Conservation (phyloP, 2,888 invertebrate species). For the Mythimna ferrago region DNA sequence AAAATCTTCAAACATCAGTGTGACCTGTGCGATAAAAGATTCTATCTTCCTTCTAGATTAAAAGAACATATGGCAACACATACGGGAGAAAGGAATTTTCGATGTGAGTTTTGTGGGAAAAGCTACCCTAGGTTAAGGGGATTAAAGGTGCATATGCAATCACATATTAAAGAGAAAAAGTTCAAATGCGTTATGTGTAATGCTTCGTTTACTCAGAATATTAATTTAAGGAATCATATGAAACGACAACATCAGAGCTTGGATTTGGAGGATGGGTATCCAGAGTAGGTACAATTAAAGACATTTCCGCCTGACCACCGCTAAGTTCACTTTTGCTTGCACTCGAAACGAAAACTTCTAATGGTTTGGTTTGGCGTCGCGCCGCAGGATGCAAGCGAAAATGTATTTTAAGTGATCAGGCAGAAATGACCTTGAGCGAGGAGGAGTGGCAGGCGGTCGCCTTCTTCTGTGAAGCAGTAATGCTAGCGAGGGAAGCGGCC, state of each 20-base stretch:
- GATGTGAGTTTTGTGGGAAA: constrained; percentile 85
- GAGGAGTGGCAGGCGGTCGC: no score
- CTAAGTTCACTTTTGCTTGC: no score
- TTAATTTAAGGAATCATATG: constrained; percentile 90
- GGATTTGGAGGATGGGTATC: constrained; percentile 66
- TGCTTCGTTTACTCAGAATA: constrained; percentile 89
- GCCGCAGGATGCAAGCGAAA: no score
- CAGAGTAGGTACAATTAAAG: constrained; percentile 28
- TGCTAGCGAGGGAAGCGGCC: no score
- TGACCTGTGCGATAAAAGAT: constrained; percentile 88
- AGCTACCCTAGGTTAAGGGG: constrained; percentile 82
- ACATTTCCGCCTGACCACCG: no score
- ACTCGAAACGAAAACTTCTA: no score
- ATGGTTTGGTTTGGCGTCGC: no score
- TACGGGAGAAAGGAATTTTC: constrained; percentile 84
- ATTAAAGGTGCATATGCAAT: constrained; percentile 89
- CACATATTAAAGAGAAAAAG: constrained; percentile 89
- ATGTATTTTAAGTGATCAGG: no score
- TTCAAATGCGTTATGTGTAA: constrained; percentile 88
- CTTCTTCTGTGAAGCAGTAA: no score
- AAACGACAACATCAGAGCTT: constrained; percentile 82
- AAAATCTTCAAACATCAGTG: constrained; percentile 88
- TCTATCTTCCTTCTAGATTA: constrained; percentile 84
- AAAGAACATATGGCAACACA: constrained; percentile 86
- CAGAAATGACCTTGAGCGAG: no score